These are phyloP conservation scores for Eumaeus atala DNA, from an alignment of 1,140 invertebrate genomes.

Conservation along the genomic window DNA sequence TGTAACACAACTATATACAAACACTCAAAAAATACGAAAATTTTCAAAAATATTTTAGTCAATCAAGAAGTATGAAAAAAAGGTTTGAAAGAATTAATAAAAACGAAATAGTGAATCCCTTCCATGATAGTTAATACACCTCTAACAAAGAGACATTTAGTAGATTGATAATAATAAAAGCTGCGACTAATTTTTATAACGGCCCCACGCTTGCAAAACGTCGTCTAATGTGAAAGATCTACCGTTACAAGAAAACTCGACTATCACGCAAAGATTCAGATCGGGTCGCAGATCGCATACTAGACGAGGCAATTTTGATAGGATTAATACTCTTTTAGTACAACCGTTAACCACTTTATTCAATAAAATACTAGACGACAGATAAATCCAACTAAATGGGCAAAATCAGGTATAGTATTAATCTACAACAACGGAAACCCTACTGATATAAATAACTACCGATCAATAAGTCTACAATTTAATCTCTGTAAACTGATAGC, in stretches of 20 bases:
- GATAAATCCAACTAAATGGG: constrained; percentile 15
- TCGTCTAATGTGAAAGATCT: neutral
- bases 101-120: too few relatives aligned
- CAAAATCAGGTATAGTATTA: constrained; percentile 6
- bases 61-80: too few relatives aligned
- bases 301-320: constrained; percentile 11
- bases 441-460: neutral
- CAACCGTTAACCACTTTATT: constrained; percentile 8
- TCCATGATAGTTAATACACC: too few relatives aligned
- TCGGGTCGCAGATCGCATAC: constrained; percentile 9
- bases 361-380: constrained; percentile 13
- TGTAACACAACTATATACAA: too few relatives aligned
- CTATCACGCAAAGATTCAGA: constrained; percentile 1
- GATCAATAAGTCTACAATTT: constrained; percentile 15
- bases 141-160: too few relatives aligned
- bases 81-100: too few relatives aligned
- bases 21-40: too few relatives aligned
- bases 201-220: neutral
- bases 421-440: too few relatives aligned
- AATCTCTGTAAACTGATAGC: constrained; percentile 6
- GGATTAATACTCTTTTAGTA: constrained; percentile 3
- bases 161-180: too few relatives aligned
- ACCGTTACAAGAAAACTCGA: neutral
- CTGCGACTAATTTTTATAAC: too few relatives aligned
- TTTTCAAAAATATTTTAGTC: too few relatives aligned